Evolutionary conservation across 2,113 vertebrate genomes (phyloP).

Genomic region (Caloenas nicobarica): DNA sequence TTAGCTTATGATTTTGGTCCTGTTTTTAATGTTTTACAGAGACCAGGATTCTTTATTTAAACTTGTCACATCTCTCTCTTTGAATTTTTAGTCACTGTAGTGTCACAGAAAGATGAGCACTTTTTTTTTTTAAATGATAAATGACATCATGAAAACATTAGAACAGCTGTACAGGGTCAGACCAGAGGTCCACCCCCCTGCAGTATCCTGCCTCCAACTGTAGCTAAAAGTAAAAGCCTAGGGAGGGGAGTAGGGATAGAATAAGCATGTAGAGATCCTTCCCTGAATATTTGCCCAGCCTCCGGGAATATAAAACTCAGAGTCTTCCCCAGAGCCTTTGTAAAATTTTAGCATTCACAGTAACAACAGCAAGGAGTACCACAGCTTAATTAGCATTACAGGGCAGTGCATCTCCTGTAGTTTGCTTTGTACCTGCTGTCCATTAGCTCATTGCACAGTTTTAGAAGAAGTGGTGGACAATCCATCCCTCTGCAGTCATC

Average conservation of each 20-base stretch:
- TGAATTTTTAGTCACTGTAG: neutral
- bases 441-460: neutral
- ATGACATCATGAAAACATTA: neutral
- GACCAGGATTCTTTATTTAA: neutral
- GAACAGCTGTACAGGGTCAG: neutral
- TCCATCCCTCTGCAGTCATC: neutral
- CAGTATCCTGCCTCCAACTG: neutral
- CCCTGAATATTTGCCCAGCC: neutral
- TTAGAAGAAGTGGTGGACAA: neutral
- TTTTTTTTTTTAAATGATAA: neutral
- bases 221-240: neutral
- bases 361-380: neutral
- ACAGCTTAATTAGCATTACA: neutral
- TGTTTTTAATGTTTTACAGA: neutral
- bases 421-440: neutral
- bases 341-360: neutral
- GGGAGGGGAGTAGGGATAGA: neutral
- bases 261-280: neutral
- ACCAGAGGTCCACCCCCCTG: neutral
- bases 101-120: rapidly evolving
- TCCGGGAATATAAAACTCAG: neutral
- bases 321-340: neutral
- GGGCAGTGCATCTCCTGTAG: neutral
- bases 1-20: neutral
- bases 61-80: neutral